These are phyloP conservation scores for Lytechinus pictus DNA, from an alignment of 35 echinoderm and acorn worm species.

Conservation along the genomic window DNA sequence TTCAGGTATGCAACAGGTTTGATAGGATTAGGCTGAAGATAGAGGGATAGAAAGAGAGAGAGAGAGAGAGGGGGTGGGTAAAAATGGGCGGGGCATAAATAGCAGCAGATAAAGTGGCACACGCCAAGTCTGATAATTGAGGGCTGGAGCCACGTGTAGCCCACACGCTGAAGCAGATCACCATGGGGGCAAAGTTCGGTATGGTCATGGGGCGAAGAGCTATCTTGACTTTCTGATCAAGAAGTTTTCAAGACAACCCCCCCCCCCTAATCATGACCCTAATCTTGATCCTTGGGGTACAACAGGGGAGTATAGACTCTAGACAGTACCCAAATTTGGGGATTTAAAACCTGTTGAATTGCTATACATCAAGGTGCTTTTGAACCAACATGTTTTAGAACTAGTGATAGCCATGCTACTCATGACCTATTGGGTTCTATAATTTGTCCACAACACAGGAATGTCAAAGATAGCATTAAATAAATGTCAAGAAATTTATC, in stretches of 20 bases:
- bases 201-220: neutral
- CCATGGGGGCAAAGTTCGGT: neutral
- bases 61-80: neutral
- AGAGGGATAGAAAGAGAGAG: neutral
- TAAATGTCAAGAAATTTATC: too few species aligned
- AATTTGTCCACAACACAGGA: too few species aligned
- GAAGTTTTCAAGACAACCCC: neutral
- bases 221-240: neutral
- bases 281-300: neutral
- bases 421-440: too few species aligned
- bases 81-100: neutral
- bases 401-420: too few species aligned
- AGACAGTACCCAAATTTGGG: neutral
- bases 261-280: neutral
- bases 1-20: too few species aligned
- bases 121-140: neutral
- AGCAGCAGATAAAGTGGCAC: conserved; percentile 10
- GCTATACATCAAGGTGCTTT: neutral
- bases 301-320: neutral
- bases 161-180: neutral
- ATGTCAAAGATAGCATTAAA: too few species aligned
- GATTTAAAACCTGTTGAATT: neutral
- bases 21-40: neutral
- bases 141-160: neutral
- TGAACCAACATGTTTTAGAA: neutral